Evolutionary conservation across 2,113 vertebrate species (phyloP).

Genomic region (Epinephelus fuscoguttatus): DNA sequence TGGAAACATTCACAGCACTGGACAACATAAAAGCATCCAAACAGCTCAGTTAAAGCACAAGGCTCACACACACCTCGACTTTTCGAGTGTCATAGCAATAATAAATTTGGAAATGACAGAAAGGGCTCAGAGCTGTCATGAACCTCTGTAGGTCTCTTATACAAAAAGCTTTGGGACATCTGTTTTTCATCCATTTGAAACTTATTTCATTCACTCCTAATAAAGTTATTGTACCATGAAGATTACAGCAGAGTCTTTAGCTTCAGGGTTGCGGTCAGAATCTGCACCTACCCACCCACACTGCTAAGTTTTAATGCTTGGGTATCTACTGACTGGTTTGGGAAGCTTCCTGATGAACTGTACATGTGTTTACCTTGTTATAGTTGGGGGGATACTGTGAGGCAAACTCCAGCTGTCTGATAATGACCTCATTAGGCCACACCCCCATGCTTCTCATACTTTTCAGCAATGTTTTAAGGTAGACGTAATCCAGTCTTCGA

Average conservation of each 20-base stretch:
- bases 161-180: too few relatives aligned
- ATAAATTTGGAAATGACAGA: background rate
- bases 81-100: background rate
- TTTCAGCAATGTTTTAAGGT: slow-evolving; percentile 89
- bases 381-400: slow-evolving; percentile 91
- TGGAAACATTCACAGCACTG: background rate
- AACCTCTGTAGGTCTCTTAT: too few relatives aligned
- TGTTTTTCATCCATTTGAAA: background rate
- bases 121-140: too few relatives aligned
- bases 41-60: background rate
- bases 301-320: background rate
- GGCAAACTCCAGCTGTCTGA: slow-evolving; percentile 94
- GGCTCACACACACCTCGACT: background rate
- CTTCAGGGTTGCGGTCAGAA: background rate
- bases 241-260: background rate
- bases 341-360: background rate
- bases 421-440: slow-evolving; percentile 91
- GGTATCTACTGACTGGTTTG: background rate
- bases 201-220: background rate
- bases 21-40: background rate
- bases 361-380: slow-evolving; percentile 85
- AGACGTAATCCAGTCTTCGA: slow-evolving; percentile 89
- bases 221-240: background rate
- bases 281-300: background rate
- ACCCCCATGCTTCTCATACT: slow-evolving; percentile 87